Evolutionary conservation across 2,888 invertebrate species (phyloP), one percentile per base, ranked within the genome.

Genomic region (Caenorhabditis wallacei): DNA sequence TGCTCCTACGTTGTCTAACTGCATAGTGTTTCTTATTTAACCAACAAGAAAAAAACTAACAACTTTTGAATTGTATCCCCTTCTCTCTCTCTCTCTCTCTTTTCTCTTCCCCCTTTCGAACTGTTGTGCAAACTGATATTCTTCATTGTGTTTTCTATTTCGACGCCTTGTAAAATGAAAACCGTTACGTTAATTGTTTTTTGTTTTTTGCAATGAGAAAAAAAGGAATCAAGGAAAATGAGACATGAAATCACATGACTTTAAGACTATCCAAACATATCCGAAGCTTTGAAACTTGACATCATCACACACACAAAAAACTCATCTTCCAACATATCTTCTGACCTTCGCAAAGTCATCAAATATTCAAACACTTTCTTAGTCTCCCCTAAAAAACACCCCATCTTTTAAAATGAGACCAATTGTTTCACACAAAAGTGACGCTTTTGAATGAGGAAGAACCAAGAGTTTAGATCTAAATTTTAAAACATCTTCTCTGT

Each of bases 1-100:
- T 74, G 72, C 72, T 74, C 72, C 56, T 74, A 74, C 80, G 80
- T 80, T 80, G 80, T 80, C 80, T 69, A 78, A 69, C 78, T 69
- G 43, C 61, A 59, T 76, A 68, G 68, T 61, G 59, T 61, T 61
- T 37, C 46, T 46, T 46, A 69, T 61, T n/a, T n/a, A n/a, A n/a
- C n/a, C n/a, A n/a, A n/a, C n/a, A n/a, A n/a, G n/a, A n/a, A n/a
- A n/a, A n/a, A 66, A 66, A 37, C 64, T 30, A n/a, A n/a, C n/a
- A n/a, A n/a, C n/a, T 37, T 13, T 13, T 69, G 69, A 78, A 69
- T 46, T 69, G 69, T 78, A 69, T 20, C 69, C 69, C 53, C 20
- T 35, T 57, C 26, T 37, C 35, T 40, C 30, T 51, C 48, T 54
- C 37, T 40, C 57, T 37, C 51, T 46, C 35, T 37, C 48, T 24